phyloP scores from a whole-genome alignment of 1,140 invertebrate species.

The Drosophila auraria region DNA sequence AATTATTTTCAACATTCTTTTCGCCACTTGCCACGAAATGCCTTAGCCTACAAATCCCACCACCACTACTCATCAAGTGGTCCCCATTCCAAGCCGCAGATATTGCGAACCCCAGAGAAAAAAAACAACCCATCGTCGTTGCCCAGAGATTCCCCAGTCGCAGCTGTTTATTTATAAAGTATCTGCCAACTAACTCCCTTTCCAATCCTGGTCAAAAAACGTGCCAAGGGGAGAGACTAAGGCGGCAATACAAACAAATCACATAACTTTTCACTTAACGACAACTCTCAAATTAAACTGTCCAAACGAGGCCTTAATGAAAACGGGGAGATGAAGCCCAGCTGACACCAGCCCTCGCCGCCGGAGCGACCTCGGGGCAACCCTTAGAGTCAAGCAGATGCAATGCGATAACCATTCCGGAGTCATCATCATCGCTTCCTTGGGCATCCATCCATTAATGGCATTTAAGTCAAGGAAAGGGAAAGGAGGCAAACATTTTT shows the following conservation, averaged over 20 bases:
- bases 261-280: slow-evolving; percentile 82
- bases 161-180: slow-evolving; percentile 53
- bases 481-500: slow-evolving; percentile 21
- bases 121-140: slow-evolving; percentile 8
- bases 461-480: slow-evolving; percentile 40
- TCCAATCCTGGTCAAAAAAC: slow-evolving; percentile 32
- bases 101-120: slow-evolving; percentile 7
- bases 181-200: slow-evolving; percentile 41
- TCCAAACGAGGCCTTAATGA: slow-evolving; percentile 57
- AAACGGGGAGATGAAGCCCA: slow-evolving; percentile 25
- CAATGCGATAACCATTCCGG: slow-evolving; percentile 62
- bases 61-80: slow-evolving; percentile 43
- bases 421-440: slow-evolving; percentile 52
- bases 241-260: slow-evolving; percentile 56
- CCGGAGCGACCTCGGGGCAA: slow-evolving; percentile 5
- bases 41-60: slow-evolving; percentile 19
- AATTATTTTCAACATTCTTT: slow-evolving; percentile 41
- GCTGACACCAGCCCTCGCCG: slow-evolving; percentile 22
- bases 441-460: slow-evolving; percentile 30
- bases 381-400: slow-evolving; percentile 41
- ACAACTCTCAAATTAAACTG: slow-evolving; percentile 78
- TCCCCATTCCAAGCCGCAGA: slow-evolving; percentile 16
- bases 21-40: slow-evolving; percentile 40
- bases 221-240: slow-evolving; percentile 6
- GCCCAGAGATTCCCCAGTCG: slow-evolving; percentile 29